Base-by-base conservation (phyloP, 2,797 vertebrate genomes). In the Sebastes elongatus region DNA sequence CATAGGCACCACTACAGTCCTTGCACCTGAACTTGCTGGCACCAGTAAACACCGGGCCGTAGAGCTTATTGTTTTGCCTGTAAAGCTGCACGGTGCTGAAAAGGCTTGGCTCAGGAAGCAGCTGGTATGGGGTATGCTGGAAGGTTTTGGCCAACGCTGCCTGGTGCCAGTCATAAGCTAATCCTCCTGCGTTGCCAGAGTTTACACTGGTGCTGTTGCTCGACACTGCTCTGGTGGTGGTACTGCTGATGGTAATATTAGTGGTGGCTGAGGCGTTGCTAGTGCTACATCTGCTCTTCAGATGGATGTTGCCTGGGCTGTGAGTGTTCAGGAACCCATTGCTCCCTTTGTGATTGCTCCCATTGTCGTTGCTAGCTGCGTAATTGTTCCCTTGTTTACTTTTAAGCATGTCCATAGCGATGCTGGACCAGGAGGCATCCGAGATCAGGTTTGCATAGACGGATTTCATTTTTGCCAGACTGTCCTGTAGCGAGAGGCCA, bases 21-120 rank as follows among this genome's bases (percentile, higher is more conserved):
- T 98, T 98, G 95, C 98, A 99, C 66, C 98, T 96, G 92, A 99
- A 99, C 95, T 99, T 99, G 90, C 98, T 99, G 88, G 98, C 98
- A 3, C 98, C 98, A 0, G 98, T 99, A 90, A 99, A 99, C 69
- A 99, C 98, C 1, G 98, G 98, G 70, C 98, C 98, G 2, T 99
- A 99, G 2, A 99, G 96, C 93, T 99, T 99, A 93, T 97, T 99
- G 91, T 98, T 99, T 92, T 99, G 98, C 85, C 98, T 92, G 92
- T 99, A 99, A 60, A 99, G 98, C 93, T 99, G 98, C 71, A 99
- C 98, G 3, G 97, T 99, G 94, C 98, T 99, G 93, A 99, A 99
- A 70, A 99, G 97, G 94, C 98, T 99, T 11, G 98, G 97, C 91
- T 99, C 98, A 0, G 98, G 98, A 59, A 99, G 96, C 88, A 99